Evolutionary conservation across 2,797 vertebrate species (phyloP).

Genomic region (Ciconia nigra): DNA sequence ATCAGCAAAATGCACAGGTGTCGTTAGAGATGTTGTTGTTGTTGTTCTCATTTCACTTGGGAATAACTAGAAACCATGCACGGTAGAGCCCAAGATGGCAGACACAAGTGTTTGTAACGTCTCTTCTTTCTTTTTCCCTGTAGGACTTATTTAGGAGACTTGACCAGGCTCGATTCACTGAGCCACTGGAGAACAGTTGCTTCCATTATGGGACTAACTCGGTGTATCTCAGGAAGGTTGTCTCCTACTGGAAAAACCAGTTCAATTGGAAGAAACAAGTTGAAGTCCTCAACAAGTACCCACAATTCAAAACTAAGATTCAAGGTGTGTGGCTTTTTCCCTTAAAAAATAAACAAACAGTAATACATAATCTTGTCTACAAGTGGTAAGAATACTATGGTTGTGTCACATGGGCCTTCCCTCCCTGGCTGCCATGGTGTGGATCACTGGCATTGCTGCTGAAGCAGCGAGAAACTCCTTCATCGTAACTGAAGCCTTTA

Average conservation of each 20-base stretch:
- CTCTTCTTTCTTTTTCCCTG: not conserved
- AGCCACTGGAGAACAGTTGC: slow-evolving; percentile 69
- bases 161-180: slow-evolving; percentile 62
- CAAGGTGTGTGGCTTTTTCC: slow-evolving; percentile 68
- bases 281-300: slow-evolving; percentile 75
- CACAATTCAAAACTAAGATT: slow-evolving; percentile 82
- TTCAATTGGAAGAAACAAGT: slow-evolving; percentile 81
- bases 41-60: not conserved
- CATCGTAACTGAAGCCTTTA: not conserved
- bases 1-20: not conserved
- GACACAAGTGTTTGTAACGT: not conserved
- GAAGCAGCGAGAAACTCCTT: not conserved
- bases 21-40: not conserved
- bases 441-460: not conserved
- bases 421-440: not conserved
- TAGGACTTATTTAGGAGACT: slow-evolving; percentile 77
- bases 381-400: not conserved
- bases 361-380: not conserved
- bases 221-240: slow-evolving; percentile 65
- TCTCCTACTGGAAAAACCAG: slow-evolving; percentile 77
- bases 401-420: not conserved
- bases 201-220: slow-evolving; percentile 78
- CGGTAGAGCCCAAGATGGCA: not conserved
- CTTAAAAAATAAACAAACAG: not conserved
- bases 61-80: not conserved